Evolutionary conservation across 2,797 vertebrate species (phyloP), one percentile per base, ranked within the genome.

Genomic region (Amblyraja radiata): DNA sequence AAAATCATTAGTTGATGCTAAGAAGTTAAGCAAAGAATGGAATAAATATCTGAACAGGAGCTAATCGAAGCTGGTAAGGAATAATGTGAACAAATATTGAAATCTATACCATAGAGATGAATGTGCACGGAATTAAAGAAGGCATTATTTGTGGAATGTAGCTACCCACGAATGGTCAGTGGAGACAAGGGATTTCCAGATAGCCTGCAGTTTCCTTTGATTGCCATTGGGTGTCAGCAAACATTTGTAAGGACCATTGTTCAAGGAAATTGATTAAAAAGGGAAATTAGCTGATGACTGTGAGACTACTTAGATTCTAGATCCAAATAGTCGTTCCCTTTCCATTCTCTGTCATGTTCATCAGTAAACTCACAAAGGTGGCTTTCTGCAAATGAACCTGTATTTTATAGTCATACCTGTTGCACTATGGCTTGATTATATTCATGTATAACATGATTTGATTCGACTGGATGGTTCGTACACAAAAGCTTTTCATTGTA

Each of bases 141-240:
- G 65, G 71, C 65, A 32, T 79, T 14, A 16, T 79, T 83, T 88
- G 84, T 88, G 61, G 58, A 65, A 61, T 0, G 54, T 28, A 25
- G 58, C 23, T 9, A 14, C 13, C 25, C 11, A 18, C 6, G 58
- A n/a, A 32, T 86, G 83, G 61, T 25, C 84, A 21, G 46, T 81
- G 23, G 46, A 83, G 81, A 58, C 54, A 65, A 32, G 84, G 6
- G 28, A 63, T 36, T 61, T 25, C 6, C 16, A 88, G 1, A 9
- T 65, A 65, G 14, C n/a, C 61, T 65, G 61, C 28, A 88, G 61
- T 88, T 88, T 88, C 61, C 61, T 65, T 65, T 88, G 84, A 36
- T 88, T 88, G 9, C 84, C 84, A 88, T 65, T 88, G 84, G 61
- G 58, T 88, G 84, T 88, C 61, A 63, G n/a, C 61, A 88, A 65